Conservation (phyloP, 1,140 invertebrate genomes). For the Drosophila trapezifrons region DNA sequence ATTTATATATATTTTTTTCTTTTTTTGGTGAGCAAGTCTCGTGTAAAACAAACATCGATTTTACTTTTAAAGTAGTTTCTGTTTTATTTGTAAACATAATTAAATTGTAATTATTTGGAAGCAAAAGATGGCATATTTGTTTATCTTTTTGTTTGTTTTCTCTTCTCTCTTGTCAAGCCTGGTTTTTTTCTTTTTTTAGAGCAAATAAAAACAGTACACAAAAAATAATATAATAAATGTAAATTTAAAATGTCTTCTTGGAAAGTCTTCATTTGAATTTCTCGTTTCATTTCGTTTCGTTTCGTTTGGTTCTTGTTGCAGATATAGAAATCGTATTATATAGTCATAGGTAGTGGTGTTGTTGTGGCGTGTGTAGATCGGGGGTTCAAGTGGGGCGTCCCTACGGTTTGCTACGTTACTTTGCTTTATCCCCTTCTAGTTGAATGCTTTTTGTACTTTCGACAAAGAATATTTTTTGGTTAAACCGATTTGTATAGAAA, state of each 20-base stretch:
- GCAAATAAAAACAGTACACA: conserved; percentile 59
- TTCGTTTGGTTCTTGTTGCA: conserved; percentile 38
- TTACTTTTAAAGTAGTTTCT: conserved; percentile 72
- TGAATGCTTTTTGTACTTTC: conserved; percentile 67
- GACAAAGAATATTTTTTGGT: conserved; percentile 77
- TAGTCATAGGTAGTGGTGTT: conserved; percentile 32
- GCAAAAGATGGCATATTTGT: conserved; percentile 77
- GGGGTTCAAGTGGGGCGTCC: conserved; percentile 34
- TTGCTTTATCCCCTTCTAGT: background rate
- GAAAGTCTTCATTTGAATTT: conserved; percentile 64
- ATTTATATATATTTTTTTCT: conserved; percentile 3
- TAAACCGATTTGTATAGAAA: conserved; percentile 69
- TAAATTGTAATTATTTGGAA: conserved; percentile 78
- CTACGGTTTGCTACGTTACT: conserved; percentile 18
- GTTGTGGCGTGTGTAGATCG: conserved; percentile 34
- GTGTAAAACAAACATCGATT: conserved; percentile 71
- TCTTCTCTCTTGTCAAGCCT: conserved; percentile 26
- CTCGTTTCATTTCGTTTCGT: conserved; percentile 29
- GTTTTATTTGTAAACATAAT: conserved; percentile 69
- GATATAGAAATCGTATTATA: conserved; percentile 29
- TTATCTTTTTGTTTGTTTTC: conserved; percentile 32
- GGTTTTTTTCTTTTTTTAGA: conserved; percentile 26
- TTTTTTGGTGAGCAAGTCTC: conserved; percentile 49
- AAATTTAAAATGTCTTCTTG: conserved; percentile 75
- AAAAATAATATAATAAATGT: conserved; percentile 46